phyloP scores from a whole-genome alignment of 2,113 vertebrate genomes.

The Laterallus jamaicensis region DNA sequence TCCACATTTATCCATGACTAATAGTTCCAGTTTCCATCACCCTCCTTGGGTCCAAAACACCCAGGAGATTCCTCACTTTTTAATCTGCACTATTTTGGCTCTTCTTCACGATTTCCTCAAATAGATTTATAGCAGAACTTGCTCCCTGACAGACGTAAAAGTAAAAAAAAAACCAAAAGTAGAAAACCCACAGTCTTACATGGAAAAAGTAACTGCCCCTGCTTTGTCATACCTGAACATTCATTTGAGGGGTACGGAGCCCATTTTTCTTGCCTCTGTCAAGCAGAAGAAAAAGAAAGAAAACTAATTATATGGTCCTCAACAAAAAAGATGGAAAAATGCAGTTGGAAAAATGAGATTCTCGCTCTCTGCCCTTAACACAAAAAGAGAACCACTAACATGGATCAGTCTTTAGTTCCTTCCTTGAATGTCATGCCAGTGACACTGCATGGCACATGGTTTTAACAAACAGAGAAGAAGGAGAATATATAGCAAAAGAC shows the following conservation, averaged over 20 bases:
- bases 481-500: background rate
- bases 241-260: background rate
- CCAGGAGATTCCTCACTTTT: background rate
- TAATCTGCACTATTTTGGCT: background rate
- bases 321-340: background rate
- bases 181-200: background rate
- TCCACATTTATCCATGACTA: background rate
- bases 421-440: background rate
- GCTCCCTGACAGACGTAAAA: background rate
- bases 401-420: background rate
- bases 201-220: background rate
- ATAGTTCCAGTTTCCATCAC: background rate
- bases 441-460: background rate
- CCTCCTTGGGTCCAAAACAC: background rate
- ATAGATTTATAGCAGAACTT: background rate
- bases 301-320: background rate
- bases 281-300: background rate
- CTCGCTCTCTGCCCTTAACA: background rate
- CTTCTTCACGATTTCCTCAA: background rate
- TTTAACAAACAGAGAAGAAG: background rate
- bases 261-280: background rate
- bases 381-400: background rate
- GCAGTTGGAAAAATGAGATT: background rate
- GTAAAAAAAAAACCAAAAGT: too few species aligned
- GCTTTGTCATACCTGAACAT: background rate